Percentiles rank a stretch among this genome's conserved stretches.
Conservation (phyloP, 92 coral and sea anemone species). For the Porites rus region DNA sequence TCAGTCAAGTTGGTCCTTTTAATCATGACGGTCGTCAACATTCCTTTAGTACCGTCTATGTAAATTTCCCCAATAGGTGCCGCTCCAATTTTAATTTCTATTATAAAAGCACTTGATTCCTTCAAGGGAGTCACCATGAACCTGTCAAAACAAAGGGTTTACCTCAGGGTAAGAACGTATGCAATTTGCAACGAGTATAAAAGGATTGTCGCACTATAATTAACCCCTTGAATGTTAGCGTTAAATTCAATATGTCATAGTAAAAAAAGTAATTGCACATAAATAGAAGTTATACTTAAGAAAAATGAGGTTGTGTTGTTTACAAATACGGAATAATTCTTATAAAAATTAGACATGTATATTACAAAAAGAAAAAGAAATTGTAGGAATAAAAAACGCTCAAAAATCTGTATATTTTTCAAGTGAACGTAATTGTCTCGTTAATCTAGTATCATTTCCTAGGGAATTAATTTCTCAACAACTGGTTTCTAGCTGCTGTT, state of each 20-base stretch:
- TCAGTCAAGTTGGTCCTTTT: neutral
- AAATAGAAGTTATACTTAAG: neutral
- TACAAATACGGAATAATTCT: too few relatives aligned
- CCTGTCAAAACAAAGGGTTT: neutral
- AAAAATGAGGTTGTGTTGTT: neutral
- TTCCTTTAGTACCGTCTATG: neutral
- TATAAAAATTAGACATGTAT: too few relatives aligned
- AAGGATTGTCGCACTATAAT: too few relatives aligned
- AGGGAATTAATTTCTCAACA: neutral
- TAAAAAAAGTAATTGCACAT: neutral
- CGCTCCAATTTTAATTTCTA: neutral
- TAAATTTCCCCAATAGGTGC: conserved; percentile 2
- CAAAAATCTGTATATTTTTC: too few relatives aligned
- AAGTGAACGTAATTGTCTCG: too few relatives aligned
- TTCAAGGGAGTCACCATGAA: neutral
- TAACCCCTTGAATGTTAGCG: too few relatives aligned
- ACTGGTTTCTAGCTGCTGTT: conserved; percentile 1
- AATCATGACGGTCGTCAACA: neutral
- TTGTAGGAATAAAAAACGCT: too few relatives aligned
- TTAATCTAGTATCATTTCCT: neutral
- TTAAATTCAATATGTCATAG: too few relatives aligned
- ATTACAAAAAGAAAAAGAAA: too few relatives aligned
- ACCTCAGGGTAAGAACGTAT: too few relatives aligned
- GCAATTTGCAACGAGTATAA: too few relatives aligned
- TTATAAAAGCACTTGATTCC: neutral